Evolutionary conservation across 2,888 invertebrate species (phyloP), one percentile per base, ranked within the genome.

Genomic region (Lasioglossum morio): DNA sequence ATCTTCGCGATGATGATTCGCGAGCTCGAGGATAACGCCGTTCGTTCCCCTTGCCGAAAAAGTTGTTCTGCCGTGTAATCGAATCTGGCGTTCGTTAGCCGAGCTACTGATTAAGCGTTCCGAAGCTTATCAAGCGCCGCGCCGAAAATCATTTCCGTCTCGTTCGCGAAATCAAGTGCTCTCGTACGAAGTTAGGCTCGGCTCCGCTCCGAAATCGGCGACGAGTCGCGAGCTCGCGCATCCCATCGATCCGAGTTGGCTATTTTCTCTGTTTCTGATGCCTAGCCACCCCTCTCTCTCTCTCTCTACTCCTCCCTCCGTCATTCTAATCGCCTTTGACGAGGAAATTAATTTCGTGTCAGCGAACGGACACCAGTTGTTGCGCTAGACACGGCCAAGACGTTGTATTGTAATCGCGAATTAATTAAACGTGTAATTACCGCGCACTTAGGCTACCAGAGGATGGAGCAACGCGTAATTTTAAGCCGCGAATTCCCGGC

Each of bases 261-360:
- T 48, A 66, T 40, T 12, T 80, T 48, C 80, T 34, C 80, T 2
- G 43, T 34, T 63, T 10, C 30, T 16, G 57, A 60, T 43, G 5
- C 23, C 16, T 40, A 27, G 30, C n/a, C 66, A 34, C 12, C 57
- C 57, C n/a, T 16, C 37, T 57, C 16, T 60, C 60, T 12, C 10
- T 10, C n/a, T 27, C 53, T 23, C 8, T 8, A 23, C 8, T n/a
- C 10, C n/a, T 27, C 57, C 8, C 12, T 57, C 57, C n/a, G n/a
- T 57, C n/a, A 14, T 4, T n/a, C 23, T 48, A 75, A 63, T 72
- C 63, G 53, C 63, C 48, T 43, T 14, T 53, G 43, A 43, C 46
- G 46, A 34, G 72, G 34, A 76, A 75, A 83, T 81, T 76, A 75
- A 83, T 76, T 72, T 30, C 16, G 30, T 19, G 46, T 27, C 27